Evolutionary conservation across 2,113 vertebrate species (phyloP), one percentile per base, ranked within the genome.

Genomic region (Tachycineta bicolor): DNA sequence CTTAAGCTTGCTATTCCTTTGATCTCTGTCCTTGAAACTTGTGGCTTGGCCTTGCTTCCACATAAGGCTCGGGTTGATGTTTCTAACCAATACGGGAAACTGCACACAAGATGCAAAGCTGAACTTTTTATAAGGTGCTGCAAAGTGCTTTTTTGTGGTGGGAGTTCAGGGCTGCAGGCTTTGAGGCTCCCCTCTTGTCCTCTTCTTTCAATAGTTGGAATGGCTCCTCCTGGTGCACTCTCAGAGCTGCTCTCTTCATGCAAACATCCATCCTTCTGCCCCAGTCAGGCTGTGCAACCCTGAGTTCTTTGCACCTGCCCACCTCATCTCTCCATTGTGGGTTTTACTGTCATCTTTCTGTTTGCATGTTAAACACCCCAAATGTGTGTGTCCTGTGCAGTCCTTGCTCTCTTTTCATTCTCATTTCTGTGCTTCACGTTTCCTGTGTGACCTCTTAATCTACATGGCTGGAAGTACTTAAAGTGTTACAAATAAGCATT

Each of bases 101-200:
- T 67, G 11, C 4, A 1, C 2, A 1, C 0, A 0, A 81, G 50
- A 52, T 12, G 8, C 55, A 60, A 39, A 81, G 17, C 83, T 39
- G 25, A 50, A 21, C 22, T 34, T 43, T 50, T 67, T 73, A n/a
- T 37, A 24, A 22, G 4, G 1, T 25, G 24, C 31, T 88, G 49
- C 15, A 0, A 19, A 77, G 33, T 26, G n/a, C 20, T 73, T 81
- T 64, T 55, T 55, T 26, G 28, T 18, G 74, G 20, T 55, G 46
- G 3, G 2, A 0, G 0, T 56, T 64, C 3, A 12, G 64, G 68
- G 49, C 69, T n/a, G 37, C 23, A 71, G 59, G 74, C 44, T 63
- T 80, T 1, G 0, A 71, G 49, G 53, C 15, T 37, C 39, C 13
- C 18, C 24, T 22, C 31, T 62, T 29, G 10, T 59, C 24, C 29